These are phyloP conservation scores for Charina bottae DNA, from an alignment of 2,113 vertebrate species.

Conservation along the genomic window DNA sequence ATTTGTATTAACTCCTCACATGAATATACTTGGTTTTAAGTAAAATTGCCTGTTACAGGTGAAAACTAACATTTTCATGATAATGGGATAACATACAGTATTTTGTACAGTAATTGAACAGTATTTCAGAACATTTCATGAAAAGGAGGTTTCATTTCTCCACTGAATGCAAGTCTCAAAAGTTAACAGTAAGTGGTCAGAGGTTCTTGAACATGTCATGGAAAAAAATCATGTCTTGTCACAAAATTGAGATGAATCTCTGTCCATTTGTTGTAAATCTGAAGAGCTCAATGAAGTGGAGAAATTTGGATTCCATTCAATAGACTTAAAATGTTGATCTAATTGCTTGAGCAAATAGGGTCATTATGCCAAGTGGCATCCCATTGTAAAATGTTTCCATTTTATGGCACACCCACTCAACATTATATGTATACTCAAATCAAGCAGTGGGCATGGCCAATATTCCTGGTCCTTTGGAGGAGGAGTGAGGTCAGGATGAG, in stretches of 20 bases:
- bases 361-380: background rate
- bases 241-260: background rate
- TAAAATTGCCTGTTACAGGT: background rate
- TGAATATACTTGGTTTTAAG: background rate
- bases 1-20: background rate
- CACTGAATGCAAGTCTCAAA: background rate
- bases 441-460: too few relatives aligned
- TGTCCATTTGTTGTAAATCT: background rate
- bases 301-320: background rate
- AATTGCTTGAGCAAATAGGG: background rate
- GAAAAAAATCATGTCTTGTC: background rate
- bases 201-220: background rate
- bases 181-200: background rate
- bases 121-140: background rate
- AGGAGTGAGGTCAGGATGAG: too few relatives aligned
- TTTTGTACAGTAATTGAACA: background rate
- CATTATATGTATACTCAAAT: too few relatives aligned
- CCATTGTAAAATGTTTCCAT: background rate
- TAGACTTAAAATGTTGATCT: background rate
- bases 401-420: too few relatives aligned
- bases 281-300: background rate
- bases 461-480: too few relatives aligned
- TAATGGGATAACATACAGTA: background rate
- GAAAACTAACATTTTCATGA: background rate
- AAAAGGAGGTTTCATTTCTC: background rate